These are phyloP conservation scores for Mycteria americana DNA, from an alignment of 2,797 vertebrate species.

Conservation along the genomic window DNA sequence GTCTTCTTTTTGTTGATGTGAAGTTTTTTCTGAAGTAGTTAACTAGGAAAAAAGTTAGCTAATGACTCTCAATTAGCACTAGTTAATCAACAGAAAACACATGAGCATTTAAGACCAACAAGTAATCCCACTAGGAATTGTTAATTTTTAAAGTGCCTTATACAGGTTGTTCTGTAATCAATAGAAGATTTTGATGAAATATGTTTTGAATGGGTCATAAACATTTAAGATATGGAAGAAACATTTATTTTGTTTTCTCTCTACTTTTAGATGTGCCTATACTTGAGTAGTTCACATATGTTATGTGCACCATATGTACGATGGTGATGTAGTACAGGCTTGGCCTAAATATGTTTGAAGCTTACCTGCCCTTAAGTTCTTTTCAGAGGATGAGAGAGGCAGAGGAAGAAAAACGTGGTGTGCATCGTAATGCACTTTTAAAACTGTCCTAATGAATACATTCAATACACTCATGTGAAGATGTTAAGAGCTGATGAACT, in stretches of 20 bases:
- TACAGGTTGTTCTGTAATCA: not conserved
- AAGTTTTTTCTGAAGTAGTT: not conserved
- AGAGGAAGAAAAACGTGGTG: not conserved
- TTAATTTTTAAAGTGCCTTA: not conserved
- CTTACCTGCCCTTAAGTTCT: not conserved
- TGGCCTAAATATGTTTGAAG: not conserved
- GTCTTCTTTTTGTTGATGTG: not conserved
- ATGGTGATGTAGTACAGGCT: not conserved
- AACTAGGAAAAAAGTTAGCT: not conserved
- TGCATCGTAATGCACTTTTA: not conserved
- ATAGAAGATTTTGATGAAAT: not conserved
- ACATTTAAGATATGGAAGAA: not conserved
- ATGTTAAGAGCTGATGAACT: not conserved
- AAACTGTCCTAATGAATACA: not conserved
- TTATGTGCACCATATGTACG: not conserved
- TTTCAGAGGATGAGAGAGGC: not conserved
- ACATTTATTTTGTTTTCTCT: not conserved
- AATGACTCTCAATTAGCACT: not conserved
- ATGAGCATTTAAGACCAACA: not conserved
- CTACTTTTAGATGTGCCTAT: not conserved
- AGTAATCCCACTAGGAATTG: not conserved
- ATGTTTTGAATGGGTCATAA: not conserved
- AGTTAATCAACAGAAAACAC: not conserved
- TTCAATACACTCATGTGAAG: not conserved
- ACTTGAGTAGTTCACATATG: not conserved